These are phyloP conservation scores for Turritopsis rubra DNA, from an alignment of 30 jellyfish, hydroid and myxozoan species.

Conservation along the genomic window DNA sequence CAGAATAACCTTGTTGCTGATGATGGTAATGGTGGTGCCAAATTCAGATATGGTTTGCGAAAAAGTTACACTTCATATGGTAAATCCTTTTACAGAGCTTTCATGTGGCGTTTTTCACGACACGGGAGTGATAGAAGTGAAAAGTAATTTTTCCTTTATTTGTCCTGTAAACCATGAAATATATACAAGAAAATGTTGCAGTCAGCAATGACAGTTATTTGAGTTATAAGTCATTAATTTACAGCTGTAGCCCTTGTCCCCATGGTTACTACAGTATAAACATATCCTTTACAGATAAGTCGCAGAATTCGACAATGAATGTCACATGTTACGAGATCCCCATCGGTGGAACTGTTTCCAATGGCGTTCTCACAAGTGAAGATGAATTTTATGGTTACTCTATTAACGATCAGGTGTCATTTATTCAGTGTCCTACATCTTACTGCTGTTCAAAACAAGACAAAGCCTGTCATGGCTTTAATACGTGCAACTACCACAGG, in stretches of 20 bases:
- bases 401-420: neutral
- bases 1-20: neutral
- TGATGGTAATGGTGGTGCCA: slow-evolving; percentile 15
- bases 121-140: neutral
- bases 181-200: neutral
- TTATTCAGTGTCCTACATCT: slow-evolving; percentile 1
- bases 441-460: slow-evolving; percentile 6
- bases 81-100: neutral
- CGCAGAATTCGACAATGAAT: neutral
- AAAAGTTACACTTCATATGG: neutral
- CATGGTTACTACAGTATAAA: neutral
- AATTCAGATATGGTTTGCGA: slow-evolving; percentile 1
- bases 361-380: neutral
- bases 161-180: neutral
- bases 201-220: neutral
- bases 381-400: neutral
- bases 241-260: neutral
- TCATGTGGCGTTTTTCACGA: neutral
- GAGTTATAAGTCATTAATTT: neutral
- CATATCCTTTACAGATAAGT: neutral
- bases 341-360: neutral
- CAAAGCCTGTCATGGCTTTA: neutral
- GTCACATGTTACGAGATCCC: neutral
- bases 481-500: slow-evolving; percentile 2
- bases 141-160: neutral